Evolutionary conservation across 1,140 invertebrate genomes (phyloP), one percentile per base, ranked within the genome.

Genomic region (Coelopa frigida): DNA sequence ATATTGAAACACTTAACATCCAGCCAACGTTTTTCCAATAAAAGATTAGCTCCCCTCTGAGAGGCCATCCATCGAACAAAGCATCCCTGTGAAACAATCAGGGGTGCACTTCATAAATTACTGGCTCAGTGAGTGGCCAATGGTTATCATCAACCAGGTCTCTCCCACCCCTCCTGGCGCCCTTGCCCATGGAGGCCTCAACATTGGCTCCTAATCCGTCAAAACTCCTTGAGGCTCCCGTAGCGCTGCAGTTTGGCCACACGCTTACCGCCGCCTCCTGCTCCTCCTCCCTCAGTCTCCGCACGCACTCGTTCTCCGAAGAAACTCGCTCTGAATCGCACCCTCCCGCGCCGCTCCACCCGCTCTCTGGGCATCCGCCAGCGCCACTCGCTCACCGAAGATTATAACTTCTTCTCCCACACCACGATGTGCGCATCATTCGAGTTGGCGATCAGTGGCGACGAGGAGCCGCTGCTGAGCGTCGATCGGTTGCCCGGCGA

Each of bases 371-470:
- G 57, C 56, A 40, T 36, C 36, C 33, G 37, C 14, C 58, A 60
- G 42, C 60, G 61, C 57, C 61, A 65, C 59, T 60, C 57, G 49
- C 57, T 51, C 61, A 64, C 61, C 61, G 57, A 52, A 46, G 62
- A 65, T 76, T 73, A 91, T 77, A 91, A 79, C 60, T 91, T 89
- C 77, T 89, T 87, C 72, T 93, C 89, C 88, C 88, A 92, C 10
- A 92, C 75, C 26, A 92, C 82, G 53, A 91, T 83, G 71, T 91
- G 85, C 11, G 88, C 87, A 73, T 91, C 87, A 53, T 78, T 84
- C 55, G 75, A 81, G 55, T 84, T 84, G 18, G 79, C 77, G 49
- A 80, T 79, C 48, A 67, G 54, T 14, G 73, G 54, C 5, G 55
- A 51, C 6, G 46, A 51, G 23, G 44, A 38, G 29, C 53, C 48